Evolutionary conservation across 2,888 invertebrate genomes (phyloP), one percentile per base, ranked within the genome.

Genomic region (Noctuana brunneofusca): DNA sequence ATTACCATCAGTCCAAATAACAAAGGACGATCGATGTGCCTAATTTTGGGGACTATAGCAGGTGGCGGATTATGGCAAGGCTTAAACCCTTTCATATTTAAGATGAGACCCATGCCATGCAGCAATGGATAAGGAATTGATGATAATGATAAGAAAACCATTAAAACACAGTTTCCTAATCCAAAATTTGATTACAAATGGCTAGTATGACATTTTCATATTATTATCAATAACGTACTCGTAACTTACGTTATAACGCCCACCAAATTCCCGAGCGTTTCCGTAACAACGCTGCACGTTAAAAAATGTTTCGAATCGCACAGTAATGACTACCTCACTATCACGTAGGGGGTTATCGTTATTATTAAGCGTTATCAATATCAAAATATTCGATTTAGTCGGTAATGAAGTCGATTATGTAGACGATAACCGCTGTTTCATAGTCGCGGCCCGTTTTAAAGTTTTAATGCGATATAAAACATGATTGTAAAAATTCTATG

Each of bases 401-500:
- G 5, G 38, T 59, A 43, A 59, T 24, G 52, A 59, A 30, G 32
- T 46, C 35, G 59, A 53, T 53, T 46, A 52, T 59, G 14, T n/a
- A 18, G 14, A 14, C 35, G 59, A 60, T 60, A 60, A 53, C 20
- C 20, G 46, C 46, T 53, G 27, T 59, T 58, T 60, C 22, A 20
- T 52, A 52, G 20, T 24, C 22, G 50, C 58, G 58, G 52, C 11
- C 14, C 35, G 52, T 48, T 54, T 55, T 62, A 54, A 49, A 11
- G 48, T 49, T 55, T 59, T 62, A 48, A 63, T 57, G 57, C 16
- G 30, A 52, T 53, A 63, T 63, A 43, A 63, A 62, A 62, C 41
- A 56, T 41, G 55, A 22, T 20, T 55, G 46, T 62, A 16, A 62
- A 73, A 66, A 69, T 69, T 69, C 54, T 24, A 60, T 60, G 22